Base-by-base conservation (phyloP, 2,797 vertebrate species). In the Gallinago nigripennis region DNA sequence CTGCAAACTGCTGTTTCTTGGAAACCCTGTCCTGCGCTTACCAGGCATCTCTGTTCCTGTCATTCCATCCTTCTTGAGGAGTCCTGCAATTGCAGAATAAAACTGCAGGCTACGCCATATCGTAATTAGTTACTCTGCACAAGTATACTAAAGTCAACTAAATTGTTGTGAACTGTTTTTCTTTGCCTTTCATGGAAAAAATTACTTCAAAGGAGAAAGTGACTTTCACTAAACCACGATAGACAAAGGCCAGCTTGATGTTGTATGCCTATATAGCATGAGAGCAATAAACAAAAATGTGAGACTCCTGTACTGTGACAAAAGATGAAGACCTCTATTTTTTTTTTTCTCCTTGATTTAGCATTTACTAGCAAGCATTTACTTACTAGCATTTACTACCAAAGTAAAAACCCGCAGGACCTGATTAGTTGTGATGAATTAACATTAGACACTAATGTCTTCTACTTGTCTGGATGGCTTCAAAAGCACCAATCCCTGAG, bases 371-470 rank as follows among this genome's bases (percentile, higher is more conserved):
- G 5, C 35, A 73, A 73, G 58, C 9, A 37, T 37, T 37, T 37
- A 37, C 37, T 37, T 37, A 37, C 37, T 37, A 37, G 37, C 37
- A 37, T 37, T 37, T 37, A 37, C 37, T 37, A 50, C n/a, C 43
- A 64, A 86, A 60, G 13, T 31, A 61, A 92, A 92, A 61, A 21
- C 64, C 70, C 77, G 39, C 3, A 70, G 53, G 60, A 86, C 13
- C 11, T 33, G 70, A 28, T 78, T 61, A 71, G 6, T 16, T 92
- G 66, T 90, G 90, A 95, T 84, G 60, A 92, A 94, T 94, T 90
- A 79, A 64, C 78, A 39, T 73, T 45, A 88, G 82, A 82, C 77
- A 41, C 17, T 85, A 84, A 86, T 65, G 46, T 51, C 25, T 88
- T 82, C 37, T 80, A 46, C 63, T 86, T 88, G 58, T 73, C 58